Evolutionary conservation across 2,113 vertebrate species (phyloP).

Genomic region (Spheniscus mendiculus): DNA sequence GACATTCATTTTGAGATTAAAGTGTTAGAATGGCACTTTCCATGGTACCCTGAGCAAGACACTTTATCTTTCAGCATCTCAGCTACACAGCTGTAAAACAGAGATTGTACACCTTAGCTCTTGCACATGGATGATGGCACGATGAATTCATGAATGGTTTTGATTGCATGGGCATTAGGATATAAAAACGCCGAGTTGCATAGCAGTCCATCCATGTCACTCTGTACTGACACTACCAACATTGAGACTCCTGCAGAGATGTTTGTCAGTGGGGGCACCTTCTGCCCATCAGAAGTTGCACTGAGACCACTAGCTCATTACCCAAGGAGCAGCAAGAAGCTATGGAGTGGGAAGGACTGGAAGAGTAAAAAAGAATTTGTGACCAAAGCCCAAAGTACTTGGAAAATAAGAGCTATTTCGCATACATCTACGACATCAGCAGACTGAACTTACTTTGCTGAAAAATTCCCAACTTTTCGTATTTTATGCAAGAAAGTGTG

Average conservation of each 20-base stretch:
- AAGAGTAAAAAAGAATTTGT: not conserved
- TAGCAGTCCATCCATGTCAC: not conserved
- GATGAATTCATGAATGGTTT: not conserved
- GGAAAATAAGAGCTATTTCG: not conserved
- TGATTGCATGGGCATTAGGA: not conserved
- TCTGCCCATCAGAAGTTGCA: not conserved
- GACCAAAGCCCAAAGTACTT: not conserved
- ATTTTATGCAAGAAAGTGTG: not conserved
- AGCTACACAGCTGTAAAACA: not conserved
- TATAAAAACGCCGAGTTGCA: not conserved
- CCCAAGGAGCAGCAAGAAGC: not conserved
- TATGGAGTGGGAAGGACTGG: not conserved
- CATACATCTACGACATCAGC: not conserved
- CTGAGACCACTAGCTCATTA: not conserved
- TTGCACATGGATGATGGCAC: not conserved
- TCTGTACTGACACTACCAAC: not conserved
- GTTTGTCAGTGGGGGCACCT: not conserved
- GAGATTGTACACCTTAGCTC: not conserved
- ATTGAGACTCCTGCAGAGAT: not conserved
- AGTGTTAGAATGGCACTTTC: not conserved
- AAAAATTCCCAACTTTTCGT: not conserved
- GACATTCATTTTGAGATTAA: not conserved
- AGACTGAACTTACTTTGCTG: not conserved
- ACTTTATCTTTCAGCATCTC: not conserved
- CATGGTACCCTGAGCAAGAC: not conserved